Percentiles rank a stretch among this genome's conserved stretches.
Evolutionary conservation across 2,888 invertebrate genomes (phyloP).

Genomic region (Scaptomyza caliginosa): DNA sequence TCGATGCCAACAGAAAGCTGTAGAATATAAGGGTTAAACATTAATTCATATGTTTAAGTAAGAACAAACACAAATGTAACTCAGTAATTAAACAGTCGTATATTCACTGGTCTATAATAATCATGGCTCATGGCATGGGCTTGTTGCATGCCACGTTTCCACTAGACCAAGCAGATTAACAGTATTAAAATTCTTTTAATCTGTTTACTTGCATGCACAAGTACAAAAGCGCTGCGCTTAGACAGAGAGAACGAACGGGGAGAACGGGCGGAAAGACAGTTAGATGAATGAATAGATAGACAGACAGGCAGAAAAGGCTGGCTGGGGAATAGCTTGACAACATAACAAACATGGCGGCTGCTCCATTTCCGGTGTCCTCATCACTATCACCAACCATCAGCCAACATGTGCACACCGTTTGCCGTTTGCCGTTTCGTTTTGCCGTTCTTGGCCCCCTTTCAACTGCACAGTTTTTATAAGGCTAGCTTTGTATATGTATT

Average conservation of each 20-base stretch:
- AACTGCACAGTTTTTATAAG: constrained; percentile 8
- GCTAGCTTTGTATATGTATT: neutral
- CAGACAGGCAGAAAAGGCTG: constrained; percentile 7
- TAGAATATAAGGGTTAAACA: neutral
- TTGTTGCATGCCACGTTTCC: constrained; percentile 48
- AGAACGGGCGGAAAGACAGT: constrained; percentile 4
- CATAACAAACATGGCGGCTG: constrained; percentile 69
- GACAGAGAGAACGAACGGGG: neutral
- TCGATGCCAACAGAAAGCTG: constrained; percentile 90
- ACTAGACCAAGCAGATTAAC: constrained; percentile 80
- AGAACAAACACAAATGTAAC: neutral
- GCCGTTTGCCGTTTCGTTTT: constrained; percentile 26
- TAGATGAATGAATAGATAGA: neutral
- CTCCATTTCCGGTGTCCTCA: constrained; percentile 63
- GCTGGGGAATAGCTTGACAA: constrained; percentile 55
- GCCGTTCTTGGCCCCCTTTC: constrained; percentile 57
- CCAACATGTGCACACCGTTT: constrained; percentile 40
- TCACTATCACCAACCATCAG: neutral
- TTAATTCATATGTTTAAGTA: neutral
- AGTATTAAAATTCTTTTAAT: constrained; percentile 78
- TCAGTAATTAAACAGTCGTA: neutral
- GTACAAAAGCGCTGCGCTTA: constrained; percentile 56
- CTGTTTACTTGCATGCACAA: constrained; percentile 76
- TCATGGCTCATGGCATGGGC: constrained; percentile 18
- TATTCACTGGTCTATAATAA: constrained; percentile 2